These are phyloP conservation scores for Toxostoma redivivum DNA, from an alignment of 2,113 vertebrate species.

Conservation along the genomic window DNA sequence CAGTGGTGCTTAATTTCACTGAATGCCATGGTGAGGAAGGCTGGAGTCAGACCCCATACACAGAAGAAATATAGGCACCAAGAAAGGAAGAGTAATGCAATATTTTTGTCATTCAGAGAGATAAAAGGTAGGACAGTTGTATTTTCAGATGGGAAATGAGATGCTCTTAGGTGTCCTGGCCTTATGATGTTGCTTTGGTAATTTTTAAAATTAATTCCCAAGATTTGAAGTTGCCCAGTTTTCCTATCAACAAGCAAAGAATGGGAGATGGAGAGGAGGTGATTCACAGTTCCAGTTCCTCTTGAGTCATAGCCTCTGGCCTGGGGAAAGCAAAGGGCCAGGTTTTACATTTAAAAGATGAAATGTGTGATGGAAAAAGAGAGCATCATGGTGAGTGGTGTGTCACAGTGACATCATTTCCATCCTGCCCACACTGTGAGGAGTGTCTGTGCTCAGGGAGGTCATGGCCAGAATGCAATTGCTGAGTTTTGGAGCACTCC, in stretches of 20 bases:
- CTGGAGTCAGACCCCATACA: background rate
- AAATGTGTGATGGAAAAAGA: background rate
- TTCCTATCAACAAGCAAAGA: slow-evolving; percentile 13
- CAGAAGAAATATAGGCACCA: background rate
- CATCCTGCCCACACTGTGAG: background rate
- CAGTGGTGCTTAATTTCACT: background rate
- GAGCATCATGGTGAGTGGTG: background rate
- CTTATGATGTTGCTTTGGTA: background rate
- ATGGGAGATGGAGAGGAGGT: background rate
- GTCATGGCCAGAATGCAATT: background rate
- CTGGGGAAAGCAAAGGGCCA: background rate
- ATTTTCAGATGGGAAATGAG: background rate
- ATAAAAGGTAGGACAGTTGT: background rate
- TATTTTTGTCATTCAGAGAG: background rate
- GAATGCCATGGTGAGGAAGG: background rate
- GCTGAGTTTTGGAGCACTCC: background rate
- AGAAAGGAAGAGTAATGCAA: background rate
- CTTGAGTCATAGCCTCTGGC: background rate
- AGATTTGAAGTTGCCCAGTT: background rate
- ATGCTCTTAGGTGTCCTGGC: background rate
- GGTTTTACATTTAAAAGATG: background rate
- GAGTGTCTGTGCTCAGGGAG: background rate
- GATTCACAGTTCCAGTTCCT: background rate
- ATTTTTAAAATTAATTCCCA: background rate
- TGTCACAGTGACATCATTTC: background rate